A percentile compares a stretch with the other conserved stretches of the same genome.
Conservation (phyloP, 2,888 invertebrate genomes). For the Polymixis flavicincta region DNA sequence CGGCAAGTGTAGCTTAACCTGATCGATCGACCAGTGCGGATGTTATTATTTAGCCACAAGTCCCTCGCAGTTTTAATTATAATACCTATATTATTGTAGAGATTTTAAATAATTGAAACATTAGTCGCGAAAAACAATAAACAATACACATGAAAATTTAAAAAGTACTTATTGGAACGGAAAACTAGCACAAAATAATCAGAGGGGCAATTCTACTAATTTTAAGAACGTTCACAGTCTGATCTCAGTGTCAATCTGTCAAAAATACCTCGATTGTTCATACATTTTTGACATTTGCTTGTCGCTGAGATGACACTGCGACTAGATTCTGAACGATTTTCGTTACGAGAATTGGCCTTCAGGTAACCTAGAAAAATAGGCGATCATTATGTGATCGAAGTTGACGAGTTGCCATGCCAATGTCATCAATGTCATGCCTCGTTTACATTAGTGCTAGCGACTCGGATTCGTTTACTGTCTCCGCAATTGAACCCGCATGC, state of each 20-base stretch:
- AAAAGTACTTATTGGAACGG: background rate
- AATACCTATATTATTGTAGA: background rate
- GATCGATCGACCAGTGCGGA: too few species aligned
- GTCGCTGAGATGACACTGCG: too few species aligned
- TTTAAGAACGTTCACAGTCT: too few species aligned
- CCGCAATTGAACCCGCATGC: conserved; percentile 15
- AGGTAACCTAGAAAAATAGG: conserved; percentile 3
- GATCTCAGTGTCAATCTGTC: too few species aligned
- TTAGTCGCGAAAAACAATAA: background rate
- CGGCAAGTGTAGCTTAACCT: too few species aligned
- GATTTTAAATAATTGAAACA: conserved; percentile 5
- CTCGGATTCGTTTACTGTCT: conserved; percentile 29
- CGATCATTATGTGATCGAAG: conserved; percentile 26
- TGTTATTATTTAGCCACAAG: too few species aligned
- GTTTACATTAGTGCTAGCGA: conserved; percentile 29
- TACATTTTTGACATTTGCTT: too few species aligned
- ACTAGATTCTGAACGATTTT: too few species aligned
- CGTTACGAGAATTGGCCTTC: too few species aligned
- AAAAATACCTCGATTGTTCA: too few species aligned
- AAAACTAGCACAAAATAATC: conserved; percentile 13
- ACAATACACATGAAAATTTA: background rate
- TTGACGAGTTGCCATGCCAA: conserved; percentile 27
- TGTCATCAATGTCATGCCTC: conserved; percentile 28
- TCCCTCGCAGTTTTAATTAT: too few species aligned
- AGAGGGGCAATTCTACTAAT: too few species aligned